phyloP scores from a whole-genome alignment of 2,888 invertebrate species.

The Exocentrus adspersus region DNA sequence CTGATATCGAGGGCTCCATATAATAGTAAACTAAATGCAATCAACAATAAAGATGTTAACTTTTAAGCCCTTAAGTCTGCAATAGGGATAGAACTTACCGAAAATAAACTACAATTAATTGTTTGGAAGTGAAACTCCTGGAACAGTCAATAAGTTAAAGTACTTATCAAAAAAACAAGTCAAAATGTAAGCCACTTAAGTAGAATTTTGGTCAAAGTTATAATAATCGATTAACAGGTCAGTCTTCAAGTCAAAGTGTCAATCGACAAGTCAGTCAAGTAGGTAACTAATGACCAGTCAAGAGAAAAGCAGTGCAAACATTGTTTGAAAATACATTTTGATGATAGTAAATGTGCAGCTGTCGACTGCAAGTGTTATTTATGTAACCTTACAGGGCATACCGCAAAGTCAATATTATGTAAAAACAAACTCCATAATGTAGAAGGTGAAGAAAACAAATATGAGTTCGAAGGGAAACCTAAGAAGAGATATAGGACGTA shows the following conservation, averaged over 20 bases:
- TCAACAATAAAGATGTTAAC: too few relatives aligned
- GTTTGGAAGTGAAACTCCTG: too few relatives aligned
- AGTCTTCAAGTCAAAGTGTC: not conserved
- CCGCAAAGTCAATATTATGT: conserved; percentile 27
- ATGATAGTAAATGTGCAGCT: conserved; percentile 27
- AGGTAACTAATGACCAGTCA: not conserved
- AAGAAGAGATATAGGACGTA: too few relatives aligned
- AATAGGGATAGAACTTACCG: not conserved
- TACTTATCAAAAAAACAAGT: too few relatives aligned
- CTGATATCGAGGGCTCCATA: too few relatives aligned
- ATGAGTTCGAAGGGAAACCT: too few relatives aligned
- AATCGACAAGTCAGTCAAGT: not conserved
- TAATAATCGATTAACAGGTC: not conserved
- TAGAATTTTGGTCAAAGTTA: not conserved
- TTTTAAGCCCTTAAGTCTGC: not conserved
- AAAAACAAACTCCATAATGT: too few relatives aligned
- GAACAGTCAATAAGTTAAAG: too few relatives aligned
- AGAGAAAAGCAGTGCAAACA: conserved; percentile 11
- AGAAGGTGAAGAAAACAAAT: too few relatives aligned
- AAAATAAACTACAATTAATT: too few relatives aligned
- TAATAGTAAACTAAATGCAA: too few relatives aligned
- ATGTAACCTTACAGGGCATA: conserved; percentile 28
- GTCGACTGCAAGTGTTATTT: conserved; percentile 26
- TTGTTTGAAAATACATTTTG: conserved; percentile 8
- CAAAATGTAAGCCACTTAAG: too few relatives aligned